A percentile compares a stretch with the other conserved stretches of the same genome.
These are phyloP conservation scores for Carcina quercana DNA, from an alignment of 2,888 invertebrate species.

Conservation along the genomic window DNA sequence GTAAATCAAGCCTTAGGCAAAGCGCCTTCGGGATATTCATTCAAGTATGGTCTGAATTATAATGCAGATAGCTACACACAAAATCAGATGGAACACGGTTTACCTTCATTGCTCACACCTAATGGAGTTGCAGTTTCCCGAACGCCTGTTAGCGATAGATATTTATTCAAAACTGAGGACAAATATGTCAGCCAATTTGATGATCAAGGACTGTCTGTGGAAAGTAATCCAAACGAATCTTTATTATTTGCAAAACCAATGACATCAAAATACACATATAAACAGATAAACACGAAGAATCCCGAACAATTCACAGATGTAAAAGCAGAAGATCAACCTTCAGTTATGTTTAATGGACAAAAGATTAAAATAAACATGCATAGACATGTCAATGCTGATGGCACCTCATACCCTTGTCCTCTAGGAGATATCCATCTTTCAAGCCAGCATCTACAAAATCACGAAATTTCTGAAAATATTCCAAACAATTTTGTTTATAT, in stretches of 20 bases:
- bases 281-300: conserved; percentile 19
- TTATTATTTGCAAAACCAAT: conserved; percentile 8
- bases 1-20: too few relatives aligned
- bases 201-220: too few relatives aligned
- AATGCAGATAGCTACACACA: too few relatives aligned
- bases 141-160: too few relatives aligned
- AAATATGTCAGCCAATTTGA: too few relatives aligned
- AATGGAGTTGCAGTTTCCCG: too few relatives aligned
- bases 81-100: too few relatives aligned
- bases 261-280: conserved; percentile 19
- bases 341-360: neutral
- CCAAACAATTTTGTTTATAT: conserved; percentile 19
- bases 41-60: too few relatives aligned
- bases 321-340: conserved; percentile 14
- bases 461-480: conserved; percentile 1
- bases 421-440: neutral
- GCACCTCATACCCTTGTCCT: conserved; percentile 3
- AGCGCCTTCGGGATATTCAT: too few relatives aligned
- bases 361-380: conserved; percentile 6
- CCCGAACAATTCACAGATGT: conserved; percentile 18
- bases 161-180: too few relatives aligned
- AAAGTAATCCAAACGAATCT: neutral
- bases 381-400: conserved; percentile 4
- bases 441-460: neutral
- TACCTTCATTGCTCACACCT: too few relatives aligned